Conservation (phyloP, 1,140 invertebrate species). For the Protaetia brevitarsis region DNA sequence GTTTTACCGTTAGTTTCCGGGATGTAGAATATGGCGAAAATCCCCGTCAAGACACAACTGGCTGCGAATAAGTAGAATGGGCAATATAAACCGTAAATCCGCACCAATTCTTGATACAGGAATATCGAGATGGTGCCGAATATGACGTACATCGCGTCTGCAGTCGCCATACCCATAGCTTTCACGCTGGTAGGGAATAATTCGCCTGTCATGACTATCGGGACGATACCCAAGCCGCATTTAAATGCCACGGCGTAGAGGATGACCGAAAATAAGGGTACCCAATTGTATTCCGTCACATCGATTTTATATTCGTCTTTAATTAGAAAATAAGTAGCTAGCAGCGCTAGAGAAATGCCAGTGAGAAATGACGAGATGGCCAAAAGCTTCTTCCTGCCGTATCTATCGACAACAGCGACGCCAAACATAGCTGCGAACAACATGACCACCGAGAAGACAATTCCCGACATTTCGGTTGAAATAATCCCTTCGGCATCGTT, state of each 20-base stretch:
- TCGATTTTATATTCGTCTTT: slow-evolving; percentile 34
- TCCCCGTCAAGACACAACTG: slow-evolving; percentile 56
- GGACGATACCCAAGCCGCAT: slow-evolving; percentile 54
- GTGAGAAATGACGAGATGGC: slow-evolving; percentile 39
- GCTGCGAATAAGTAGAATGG: slow-evolving; percentile 67
- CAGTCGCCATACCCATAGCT: slow-evolving; percentile 44
- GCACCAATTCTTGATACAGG: slow-evolving; percentile 55
- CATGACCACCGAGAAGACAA: slow-evolving; percentile 43
- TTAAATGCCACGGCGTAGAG: slow-evolving; percentile 38
- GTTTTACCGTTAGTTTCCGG: slow-evolving; percentile 78
- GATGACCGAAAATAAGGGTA: slow-evolving; percentile 35
- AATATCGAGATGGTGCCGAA: slow-evolving; percentile 64
- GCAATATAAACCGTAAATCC: slow-evolving; percentile 50
- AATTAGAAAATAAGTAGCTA: slow-evolving; percentile 45
- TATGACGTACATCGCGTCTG: slow-evolving; percentile 38
- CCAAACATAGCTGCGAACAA: slow-evolving; percentile 38
- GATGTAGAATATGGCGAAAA: slow-evolving; percentile 64
- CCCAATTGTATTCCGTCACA: slow-evolving; percentile 33
- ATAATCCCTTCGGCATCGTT: slow-evolving; percentile 37
- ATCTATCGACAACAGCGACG: slow-evolving; percentile 39
- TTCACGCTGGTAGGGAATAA: slow-evolving; percentile 63
- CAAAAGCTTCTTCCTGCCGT: slow-evolving; percentile 41
- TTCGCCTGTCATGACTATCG: slow-evolving; percentile 69
- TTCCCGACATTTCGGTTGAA: slow-evolving; percentile 37
- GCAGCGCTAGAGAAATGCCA: slow-evolving; percentile 34